A percentile compares a stretch with the other conserved stretches of the same genome.
These are phyloP conservation scores for Yasuhikotakia modesta DNA, from an alignment of 2,797 vertebrate species.

Conservation along the genomic window DNA sequence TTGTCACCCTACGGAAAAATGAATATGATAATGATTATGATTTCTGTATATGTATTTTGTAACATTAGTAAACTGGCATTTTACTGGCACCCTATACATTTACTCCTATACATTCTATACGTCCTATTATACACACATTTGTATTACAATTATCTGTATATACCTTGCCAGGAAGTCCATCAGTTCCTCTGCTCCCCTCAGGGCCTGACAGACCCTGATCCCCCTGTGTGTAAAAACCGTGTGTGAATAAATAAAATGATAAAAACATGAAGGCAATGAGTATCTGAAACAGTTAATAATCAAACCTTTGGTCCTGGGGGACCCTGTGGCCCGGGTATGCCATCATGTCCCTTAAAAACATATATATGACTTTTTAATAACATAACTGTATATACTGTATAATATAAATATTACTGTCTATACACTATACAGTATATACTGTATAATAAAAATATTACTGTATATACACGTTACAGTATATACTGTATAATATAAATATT, in stretches of 20 bases:
- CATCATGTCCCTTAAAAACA: constrained; percentile 79
- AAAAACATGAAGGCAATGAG: not conserved
- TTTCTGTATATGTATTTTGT: not conserved
- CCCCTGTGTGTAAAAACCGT: constrained; percentile 73
- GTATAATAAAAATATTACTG: no score
- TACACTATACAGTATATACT: no score
- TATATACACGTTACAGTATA: no score
- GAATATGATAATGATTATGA: not conserved
- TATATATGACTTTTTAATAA: not conserved
- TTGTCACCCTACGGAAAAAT: constrained; percentile 72
- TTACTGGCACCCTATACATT: no score
- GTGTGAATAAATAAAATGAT: not conserved
- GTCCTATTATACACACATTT: no score
- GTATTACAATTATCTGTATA: not conserved
- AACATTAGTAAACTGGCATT: no score
- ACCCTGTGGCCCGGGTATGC: constrained; percentile 81
- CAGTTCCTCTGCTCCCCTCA: constrained; percentile 81
- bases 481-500: no score
- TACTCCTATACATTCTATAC: no score
- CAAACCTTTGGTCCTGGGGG: constrained; percentile 82
- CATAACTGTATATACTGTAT: no score
- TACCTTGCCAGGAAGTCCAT: constrained; percentile 86
- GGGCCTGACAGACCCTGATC: constrained; percentile 77
- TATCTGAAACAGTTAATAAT: not conserved
- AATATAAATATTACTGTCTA: no score